Evolutionary conservation across 2,113 vertebrate species (phyloP).

Genomic region (Callorhinus ursinus): DNA sequence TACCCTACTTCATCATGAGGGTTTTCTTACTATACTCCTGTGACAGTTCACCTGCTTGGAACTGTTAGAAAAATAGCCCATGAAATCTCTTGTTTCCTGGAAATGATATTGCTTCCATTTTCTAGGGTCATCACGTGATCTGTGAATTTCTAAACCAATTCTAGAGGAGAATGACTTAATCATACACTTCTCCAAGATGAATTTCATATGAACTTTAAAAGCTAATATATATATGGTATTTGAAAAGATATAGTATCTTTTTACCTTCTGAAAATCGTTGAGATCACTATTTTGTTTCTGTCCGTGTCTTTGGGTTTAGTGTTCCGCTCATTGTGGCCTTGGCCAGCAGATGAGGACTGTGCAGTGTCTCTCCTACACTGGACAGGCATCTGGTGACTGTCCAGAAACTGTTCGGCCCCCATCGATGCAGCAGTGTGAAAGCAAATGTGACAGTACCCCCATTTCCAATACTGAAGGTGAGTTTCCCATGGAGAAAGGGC

Average conservation of each 20-base stretch:
- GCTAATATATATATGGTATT: not conserved
- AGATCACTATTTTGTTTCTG: constrained; percentile 44
- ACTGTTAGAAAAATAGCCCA: not conserved
- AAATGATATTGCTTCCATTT: constrained; percentile 26
- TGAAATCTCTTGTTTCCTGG: constrained; percentile 24
- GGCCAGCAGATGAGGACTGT: constrained; percentile 97
- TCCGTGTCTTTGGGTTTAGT: constrained; percentile 85
- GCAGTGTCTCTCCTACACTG: constrained; percentile 97
- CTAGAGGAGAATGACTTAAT: constrained; percentile 27
- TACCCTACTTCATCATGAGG: not conserved
- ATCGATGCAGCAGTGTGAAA: constrained; percentile 98
- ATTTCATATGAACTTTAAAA: not conserved
- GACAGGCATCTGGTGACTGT: constrained; percentile 95
- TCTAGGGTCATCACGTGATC: not conserved
- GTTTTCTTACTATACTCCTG: constrained; percentile 3
- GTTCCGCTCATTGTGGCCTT: constrained; percentile 97
- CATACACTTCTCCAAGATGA: not conserved
- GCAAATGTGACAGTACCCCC: constrained; percentile 96
- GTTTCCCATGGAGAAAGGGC: constrained; percentile 60
- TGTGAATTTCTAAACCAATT: not conserved
- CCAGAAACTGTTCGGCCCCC: constrained; percentile 91
- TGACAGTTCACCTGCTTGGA: constrained; percentile 30
- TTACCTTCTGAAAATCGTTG: not conserved
- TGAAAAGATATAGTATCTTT: constrained; percentile 30
- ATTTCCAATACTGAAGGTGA: constrained; percentile 95